These are phyloP conservation scores for Hypanus sabinus DNA, from an alignment of 2,113 vertebrate genomes.

Conservation along the genomic window DNA sequence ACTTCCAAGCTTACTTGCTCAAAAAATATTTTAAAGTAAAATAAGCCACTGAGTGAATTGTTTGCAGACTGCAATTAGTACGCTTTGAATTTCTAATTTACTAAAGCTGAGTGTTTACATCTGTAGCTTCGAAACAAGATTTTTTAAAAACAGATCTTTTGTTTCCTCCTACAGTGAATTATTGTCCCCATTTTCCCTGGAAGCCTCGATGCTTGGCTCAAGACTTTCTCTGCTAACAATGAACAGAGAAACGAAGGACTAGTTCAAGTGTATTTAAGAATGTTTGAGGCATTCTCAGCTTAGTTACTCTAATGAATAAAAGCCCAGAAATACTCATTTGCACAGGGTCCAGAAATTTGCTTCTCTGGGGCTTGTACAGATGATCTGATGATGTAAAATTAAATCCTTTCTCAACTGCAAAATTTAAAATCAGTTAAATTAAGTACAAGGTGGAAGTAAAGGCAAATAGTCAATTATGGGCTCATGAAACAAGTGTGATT, in stretches of 20 bases:
- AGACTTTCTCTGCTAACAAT: not conserved
- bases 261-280: not conserved
- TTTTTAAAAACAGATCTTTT: not conserved
- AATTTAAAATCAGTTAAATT: too few relatives aligned
- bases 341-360: not conserved
- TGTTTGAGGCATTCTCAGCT: not conserved
- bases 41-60: not conserved
- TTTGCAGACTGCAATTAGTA: not conserved
- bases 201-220: not conserved
- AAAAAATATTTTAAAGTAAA: not conserved
- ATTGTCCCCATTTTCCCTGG: not conserved
- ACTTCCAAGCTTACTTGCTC: not conserved
- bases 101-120: not conserved
- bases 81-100: not conserved
- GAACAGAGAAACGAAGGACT: not conserved
- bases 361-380: not conserved
- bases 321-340: not conserved
- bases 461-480: too few relatives aligned
- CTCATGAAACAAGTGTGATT: too few relatives aligned
- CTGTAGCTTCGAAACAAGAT: not conserved
- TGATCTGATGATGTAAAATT: too few relatives aligned
- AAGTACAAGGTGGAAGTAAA: too few relatives aligned
- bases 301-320: not conserved
- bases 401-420: too few relatives aligned
- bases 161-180: not conserved